A percentile compares a stretch with the other conserved stretches of the same genome.
phyloP scores from a whole-genome alignment of 2,888 invertebrate species.

The Rhopalosiphum nymphaeae region DNA sequence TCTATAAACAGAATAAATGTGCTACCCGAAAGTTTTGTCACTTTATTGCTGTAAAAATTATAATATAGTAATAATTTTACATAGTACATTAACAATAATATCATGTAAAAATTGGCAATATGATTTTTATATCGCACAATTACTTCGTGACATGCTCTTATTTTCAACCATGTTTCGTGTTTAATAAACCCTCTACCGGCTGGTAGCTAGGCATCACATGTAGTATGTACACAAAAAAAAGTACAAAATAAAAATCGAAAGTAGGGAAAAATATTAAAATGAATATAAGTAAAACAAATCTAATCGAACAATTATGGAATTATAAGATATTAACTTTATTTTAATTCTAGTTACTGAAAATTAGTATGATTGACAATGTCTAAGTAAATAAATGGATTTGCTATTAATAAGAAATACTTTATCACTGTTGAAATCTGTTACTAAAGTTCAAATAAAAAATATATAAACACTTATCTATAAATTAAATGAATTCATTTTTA shows the following conservation, averaged over 20 bases:
- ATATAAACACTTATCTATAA: neutral
- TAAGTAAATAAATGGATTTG: neutral
- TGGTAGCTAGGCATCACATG: neutral
- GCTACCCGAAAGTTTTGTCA: neutral
- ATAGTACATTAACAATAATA: neutral
- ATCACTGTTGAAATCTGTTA: neutral
- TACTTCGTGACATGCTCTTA: slow-evolving; percentile 24
- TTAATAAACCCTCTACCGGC: neutral
- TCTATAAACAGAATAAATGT: neutral
- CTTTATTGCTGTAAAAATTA: neutral
- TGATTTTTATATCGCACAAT: neutral
- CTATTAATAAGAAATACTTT: neutral
- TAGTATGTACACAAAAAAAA: neutral
- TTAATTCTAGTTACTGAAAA: neutral
- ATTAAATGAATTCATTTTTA: neutral
- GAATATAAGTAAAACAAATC: neutral
- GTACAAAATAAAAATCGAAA: neutral
- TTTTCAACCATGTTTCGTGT: neutral
- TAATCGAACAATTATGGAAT: neutral
- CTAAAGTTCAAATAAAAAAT: neutral
- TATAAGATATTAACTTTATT: neutral
- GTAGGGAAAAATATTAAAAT: neutral
- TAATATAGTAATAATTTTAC: neutral
- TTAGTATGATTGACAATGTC: neutral
- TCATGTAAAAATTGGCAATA: neutral